Evolutionary conservation across 1,140 invertebrate genomes (phyloP), one percentile per base, ranked within the genome.

Genomic region (Macrostomum lignano): DNA sequence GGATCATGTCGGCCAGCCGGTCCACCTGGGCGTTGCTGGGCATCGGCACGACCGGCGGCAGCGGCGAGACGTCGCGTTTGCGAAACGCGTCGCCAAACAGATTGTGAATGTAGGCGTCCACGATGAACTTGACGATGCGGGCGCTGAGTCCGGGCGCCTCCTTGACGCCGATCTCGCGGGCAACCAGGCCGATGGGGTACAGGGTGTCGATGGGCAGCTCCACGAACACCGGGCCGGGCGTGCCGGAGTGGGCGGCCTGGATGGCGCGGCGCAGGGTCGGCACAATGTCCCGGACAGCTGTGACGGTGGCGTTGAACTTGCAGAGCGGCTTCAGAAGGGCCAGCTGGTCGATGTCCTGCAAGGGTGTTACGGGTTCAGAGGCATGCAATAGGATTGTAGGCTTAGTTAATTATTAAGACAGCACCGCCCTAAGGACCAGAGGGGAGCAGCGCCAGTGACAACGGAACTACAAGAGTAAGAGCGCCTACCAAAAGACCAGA

Each of bases 341-440:
- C 49, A 69, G 51, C 46, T 70, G 68, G 43, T 70, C 68, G 41
- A 70, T 70, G 43, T 70, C 68, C 46, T 63, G 52, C n/a, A n/a
- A n/a, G n/a, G n/a, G n/a, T n/a, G n/a, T n/a, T n/a, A n/a, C n/a
- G n/a, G n/a, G n/a, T n/a, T n/a, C n/a, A n/a, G n/a, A n/a, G n/a
- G n/a, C n/a, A n/a, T n/a, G n/a, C n/a, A n/a, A n/a, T n/a, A n/a
- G n/a, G n/a, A n/a, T n/a, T n/a, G n/a, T n/a, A n/a, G n/a, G n/a
- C n/a, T n/a, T n/a, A n/a, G n/a, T n/a, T n/a, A n/a, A n/a, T n/a
- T n/a, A n/a, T n/a, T n/a, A n/a, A n/a, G n/a, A n/a, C n/a, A n/a
- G n/a, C n/a, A n/a, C n/a, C n/a, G n/a, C n/a, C n/a, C n/a, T n/a
- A n/a, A n/a, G n/a, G n/a, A n/a, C n/a, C n/a, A n/a, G n/a, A n/a